Percentiles rank a stretch among this genome's conserved stretches.
These are phyloP conservation scores for Cloeon dipterum DNA, from an alignment of 2,888 invertebrate species.

Conservation along the genomic window DNA sequence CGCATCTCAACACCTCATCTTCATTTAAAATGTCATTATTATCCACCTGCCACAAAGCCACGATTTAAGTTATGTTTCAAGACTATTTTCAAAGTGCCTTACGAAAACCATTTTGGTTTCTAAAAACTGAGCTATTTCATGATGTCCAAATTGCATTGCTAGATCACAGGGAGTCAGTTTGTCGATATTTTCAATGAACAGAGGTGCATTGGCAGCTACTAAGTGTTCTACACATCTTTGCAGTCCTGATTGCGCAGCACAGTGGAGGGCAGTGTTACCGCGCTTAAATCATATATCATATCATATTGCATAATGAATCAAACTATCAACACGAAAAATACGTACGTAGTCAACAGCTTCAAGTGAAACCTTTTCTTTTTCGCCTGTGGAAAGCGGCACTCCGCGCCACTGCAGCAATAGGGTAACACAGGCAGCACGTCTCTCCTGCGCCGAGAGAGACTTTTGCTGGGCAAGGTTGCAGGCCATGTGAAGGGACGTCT, in stretches of 20 bases:
- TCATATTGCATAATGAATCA: background rate
- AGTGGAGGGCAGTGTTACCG: conserved; percentile 40
- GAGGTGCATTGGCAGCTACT: conserved; percentile 29
- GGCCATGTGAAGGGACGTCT: conserved; percentile 35
- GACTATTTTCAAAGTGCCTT: conserved; percentile 15
- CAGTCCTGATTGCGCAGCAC: conserved; percentile 34
- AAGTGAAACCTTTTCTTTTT: conserved; percentile 30
- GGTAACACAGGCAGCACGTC: conserved; percentile 33
- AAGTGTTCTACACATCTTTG: conserved; percentile 36
- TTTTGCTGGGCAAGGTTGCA: conserved; percentile 22
- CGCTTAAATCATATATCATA: conserved; percentile 18
- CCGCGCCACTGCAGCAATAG: conserved; percentile 37
- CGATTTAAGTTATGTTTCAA: too few species aligned
- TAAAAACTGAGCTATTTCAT: conserved; percentile 33
- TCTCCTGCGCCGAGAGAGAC: conserved; percentile 26
- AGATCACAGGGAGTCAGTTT: conserved; percentile 39
- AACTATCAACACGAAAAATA: too few species aligned
- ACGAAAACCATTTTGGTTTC: conserved; percentile 45
- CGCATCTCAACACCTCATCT: conserved; percentile 18
- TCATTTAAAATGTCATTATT: conserved; percentile 24
- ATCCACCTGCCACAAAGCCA: conserved; percentile 18
- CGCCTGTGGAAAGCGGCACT: conserved; percentile 23
- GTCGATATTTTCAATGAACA: conserved; percentile 35
- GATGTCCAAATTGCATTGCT: conserved; percentile 31
- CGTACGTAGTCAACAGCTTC: conserved; percentile 31